Evolutionary conservation across 2,888 invertebrate species (phyloP), one percentile per base, ranked within the genome.

Genomic region (Euproctis similis): DNA sequence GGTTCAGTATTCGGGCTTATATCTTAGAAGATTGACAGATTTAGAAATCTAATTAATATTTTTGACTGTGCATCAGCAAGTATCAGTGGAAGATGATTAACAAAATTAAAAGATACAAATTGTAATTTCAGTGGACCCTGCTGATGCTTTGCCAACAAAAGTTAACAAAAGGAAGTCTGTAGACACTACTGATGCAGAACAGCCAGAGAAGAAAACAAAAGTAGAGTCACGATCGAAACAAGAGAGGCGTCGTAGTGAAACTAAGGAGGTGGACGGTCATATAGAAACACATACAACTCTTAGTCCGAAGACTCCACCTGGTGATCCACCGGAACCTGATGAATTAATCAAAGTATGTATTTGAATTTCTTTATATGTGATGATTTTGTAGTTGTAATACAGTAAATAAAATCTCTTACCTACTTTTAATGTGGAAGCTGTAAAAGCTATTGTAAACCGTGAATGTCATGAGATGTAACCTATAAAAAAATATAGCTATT

Each of bases 281-380:
- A 88, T 92, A 37, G 93, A 93, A 59, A 88, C 91, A 0, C 92
- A 92, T 54, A 88, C 89, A 2, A 92, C 91, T 10, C 80, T 93
- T 30, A 94, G 94, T 58, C 94, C 94, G 0, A 90, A 89, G 53
- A 89, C 92, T 4, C 93, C 93, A 0, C 89, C 90, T 0, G 92
- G 92, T 1, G 95, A 96, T 61, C 94, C 95, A 1, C 95, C 96
- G 1, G 95, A 97, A 76, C 93, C 97, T 1, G 96, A 97, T 59
- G 96, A 96, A 56, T 86, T 98, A 14, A 92, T 97, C 36, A 94
- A 93, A 81, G 89, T 34, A 10, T 4, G 27, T 27, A 24, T 23
- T n/a, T n/a, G n/a, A n/a, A n/a, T n/a, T n/a, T n/a, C n/a, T n/a
- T n/a, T n/a, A n/a, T n/a, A n/a, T n/a, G n/a, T n/a, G n/a, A n/a